Evolutionary conservation across 2,113 vertebrate species (phyloP).

Genomic region (Pluvialis apricaria): DNA sequence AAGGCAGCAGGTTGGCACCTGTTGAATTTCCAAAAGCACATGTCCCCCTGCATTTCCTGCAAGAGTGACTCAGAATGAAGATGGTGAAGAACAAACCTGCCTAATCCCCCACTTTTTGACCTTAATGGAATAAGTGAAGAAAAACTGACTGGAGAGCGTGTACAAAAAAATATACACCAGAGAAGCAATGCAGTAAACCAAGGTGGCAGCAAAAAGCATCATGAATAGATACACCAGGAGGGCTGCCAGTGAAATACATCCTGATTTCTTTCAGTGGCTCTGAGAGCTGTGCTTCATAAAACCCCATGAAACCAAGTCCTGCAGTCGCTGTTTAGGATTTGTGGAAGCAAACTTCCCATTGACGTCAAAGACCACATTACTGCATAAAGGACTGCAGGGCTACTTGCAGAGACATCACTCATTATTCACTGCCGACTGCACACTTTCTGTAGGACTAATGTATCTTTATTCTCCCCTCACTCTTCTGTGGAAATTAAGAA

Average conservation of each 20-base stretch:
- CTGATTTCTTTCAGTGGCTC: not conserved
- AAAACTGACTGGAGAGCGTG: not conserved
- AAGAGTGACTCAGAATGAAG: not conserved
- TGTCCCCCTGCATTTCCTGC: not conserved
- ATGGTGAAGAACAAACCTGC: not conserved
- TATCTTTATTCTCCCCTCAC: not conserved
- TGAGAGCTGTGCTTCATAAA: not conserved
- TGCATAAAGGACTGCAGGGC: not conserved
- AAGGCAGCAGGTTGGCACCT: not conserved
- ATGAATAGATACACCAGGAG: not conserved
- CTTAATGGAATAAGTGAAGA: not conserved
- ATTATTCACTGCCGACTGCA: not conserved
- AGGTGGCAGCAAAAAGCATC: not conserved
- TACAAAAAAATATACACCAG: not conserved
- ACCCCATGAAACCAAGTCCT: not conserved
- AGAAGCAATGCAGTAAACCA: not conserved
- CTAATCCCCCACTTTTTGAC: not conserved
- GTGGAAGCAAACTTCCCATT: not conserved
- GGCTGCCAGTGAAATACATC: not conserved
- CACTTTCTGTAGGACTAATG: accelerated
- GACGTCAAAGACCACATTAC: not conserved
- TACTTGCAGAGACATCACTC: not conserved
- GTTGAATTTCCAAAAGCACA: not conserved
- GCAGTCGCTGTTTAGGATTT: not conserved
- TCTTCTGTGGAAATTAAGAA: not conserved